These are phyloP conservation scores for Falco peregrinus DNA, from an alignment of 2,797 vertebrate species.

Conservation along the genomic window DNA sequence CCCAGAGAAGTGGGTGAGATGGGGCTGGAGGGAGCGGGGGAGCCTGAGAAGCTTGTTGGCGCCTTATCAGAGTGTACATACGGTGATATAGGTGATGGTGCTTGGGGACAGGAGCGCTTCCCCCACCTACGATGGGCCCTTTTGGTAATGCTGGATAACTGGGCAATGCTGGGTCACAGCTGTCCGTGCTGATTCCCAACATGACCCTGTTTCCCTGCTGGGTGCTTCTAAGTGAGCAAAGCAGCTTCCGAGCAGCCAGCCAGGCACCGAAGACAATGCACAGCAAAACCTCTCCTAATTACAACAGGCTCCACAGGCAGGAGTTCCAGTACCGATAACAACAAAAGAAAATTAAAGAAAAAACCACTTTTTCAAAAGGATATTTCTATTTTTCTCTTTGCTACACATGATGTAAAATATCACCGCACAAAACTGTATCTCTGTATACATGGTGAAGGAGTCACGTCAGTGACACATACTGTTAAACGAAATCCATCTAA, in stretches of 20 bases:
- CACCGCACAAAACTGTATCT: background rate
- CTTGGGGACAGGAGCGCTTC: background rate
- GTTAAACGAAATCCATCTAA: background rate
- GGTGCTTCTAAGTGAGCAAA: constrained; percentile 7
- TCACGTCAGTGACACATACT: constrained; percentile 18
- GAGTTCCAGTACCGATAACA: background rate
- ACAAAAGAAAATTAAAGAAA: constrained; percentile 1
- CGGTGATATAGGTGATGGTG: background rate
- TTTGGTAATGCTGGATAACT: background rate
- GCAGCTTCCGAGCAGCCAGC: background rate
- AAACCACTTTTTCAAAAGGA: background rate
- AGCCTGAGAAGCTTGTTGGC: background rate
- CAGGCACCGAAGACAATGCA: constrained; percentile 2
- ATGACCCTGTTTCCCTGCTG: constrained; percentile 25
- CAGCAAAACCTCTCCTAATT: background rate
- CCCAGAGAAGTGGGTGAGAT: background rate
- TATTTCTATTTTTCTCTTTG: constrained; percentile 15
- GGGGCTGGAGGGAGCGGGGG: background rate
- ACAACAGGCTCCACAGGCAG: background rate
- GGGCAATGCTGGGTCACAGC: background rate
- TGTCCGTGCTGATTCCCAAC: background rate
- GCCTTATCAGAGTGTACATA: background rate
- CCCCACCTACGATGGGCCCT: rapidly evolving
- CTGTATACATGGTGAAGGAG: background rate
- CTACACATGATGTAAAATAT: background rate